phyloP scores from a whole-genome alignment of 1,140 invertebrate genomes.

The Cydia splendana region DNA sequence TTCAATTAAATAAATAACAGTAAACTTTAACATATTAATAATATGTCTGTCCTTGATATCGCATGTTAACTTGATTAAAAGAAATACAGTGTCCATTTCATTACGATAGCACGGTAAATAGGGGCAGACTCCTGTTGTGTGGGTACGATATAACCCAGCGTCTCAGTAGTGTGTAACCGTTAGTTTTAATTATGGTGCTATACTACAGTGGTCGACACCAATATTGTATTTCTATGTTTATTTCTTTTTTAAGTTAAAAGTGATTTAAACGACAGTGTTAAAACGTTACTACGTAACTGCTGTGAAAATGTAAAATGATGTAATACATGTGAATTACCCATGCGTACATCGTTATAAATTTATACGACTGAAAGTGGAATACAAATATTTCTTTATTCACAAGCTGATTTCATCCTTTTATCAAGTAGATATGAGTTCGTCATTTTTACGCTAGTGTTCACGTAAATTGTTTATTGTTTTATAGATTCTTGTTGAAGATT shows the following conservation, averaged over 20 bases:
- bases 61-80: background rate
- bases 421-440: no score
- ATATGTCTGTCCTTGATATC: background rate
- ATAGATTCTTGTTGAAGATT: background rate
- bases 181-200: slow-evolving; percentile 71
- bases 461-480: background rate
- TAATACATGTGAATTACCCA: background rate
- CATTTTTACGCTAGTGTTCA: no score
- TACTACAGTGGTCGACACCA: slow-evolving; percentile 60
- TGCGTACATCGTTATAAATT: background rate
- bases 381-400: background rate
- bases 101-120: background rate
- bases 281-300: slow-evolving; percentile 3
- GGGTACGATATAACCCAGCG: slow-evolving; percentile 45
- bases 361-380: slow-evolving; percentile 1
- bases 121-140: background rate
- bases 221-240: slow-evolving; percentile 60
- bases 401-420: background rate
- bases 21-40: background rate
- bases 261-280: slow-evolving; percentile 53
- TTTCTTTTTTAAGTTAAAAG: slow-evolving; percentile 56
- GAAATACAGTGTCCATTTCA: background rate
- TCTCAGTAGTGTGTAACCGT: slow-evolving; percentile 54
- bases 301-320: background rate
- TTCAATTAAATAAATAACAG: background rate